A percentile compares a stretch with the other conserved stretches of the same genome.
phyloP scores from a whole-genome alignment of 2,797 vertebrate genomes.

The Diplodus puntazzo region DNA sequence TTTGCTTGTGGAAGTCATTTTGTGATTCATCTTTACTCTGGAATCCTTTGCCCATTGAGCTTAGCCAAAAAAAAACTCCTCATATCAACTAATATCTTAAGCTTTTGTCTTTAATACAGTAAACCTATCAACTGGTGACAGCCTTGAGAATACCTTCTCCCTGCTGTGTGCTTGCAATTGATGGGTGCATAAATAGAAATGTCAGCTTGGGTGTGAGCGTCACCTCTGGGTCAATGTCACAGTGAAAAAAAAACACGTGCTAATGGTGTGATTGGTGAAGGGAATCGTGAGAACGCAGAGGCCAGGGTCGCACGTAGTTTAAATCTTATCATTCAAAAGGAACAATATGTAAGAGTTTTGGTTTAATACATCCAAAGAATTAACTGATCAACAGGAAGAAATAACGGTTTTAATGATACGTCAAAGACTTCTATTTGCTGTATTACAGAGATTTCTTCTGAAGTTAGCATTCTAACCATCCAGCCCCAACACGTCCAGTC shows the following conservation, averaged over 20 bases:
- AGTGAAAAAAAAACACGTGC: slow-evolving; percentile 16
- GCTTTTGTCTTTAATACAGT: not conserved
- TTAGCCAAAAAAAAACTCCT: not conserved
- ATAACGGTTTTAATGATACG: too few relatives aligned
- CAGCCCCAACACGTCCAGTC: too few relatives aligned
- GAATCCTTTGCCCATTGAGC: not conserved
- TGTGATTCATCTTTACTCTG: slow-evolving; percentile 16
- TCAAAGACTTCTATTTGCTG: too few relatives aligned
- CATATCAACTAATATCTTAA: slow-evolving; percentile 28
- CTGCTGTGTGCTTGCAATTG: slow-evolving; percentile 8
- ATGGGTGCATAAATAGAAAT: slow-evolving; percentile 44
- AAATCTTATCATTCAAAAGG: slow-evolving; percentile 47
- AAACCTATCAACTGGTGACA: slow-evolving; percentile 6
- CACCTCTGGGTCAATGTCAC: slow-evolving; percentile 44
- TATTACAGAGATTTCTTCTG: too few relatives aligned
- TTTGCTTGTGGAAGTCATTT: slow-evolving; percentile 14
- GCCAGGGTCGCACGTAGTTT: slow-evolving; percentile 15
- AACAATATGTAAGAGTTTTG: not conserved
- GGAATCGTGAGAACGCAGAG: slow-evolving; percentile 46
- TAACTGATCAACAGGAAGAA: too few relatives aligned
- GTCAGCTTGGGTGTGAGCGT: slow-evolving; percentile 45
- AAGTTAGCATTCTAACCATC: too few relatives aligned
- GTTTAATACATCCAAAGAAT: too few relatives aligned
- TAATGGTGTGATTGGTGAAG: slow-evolving; percentile 33
- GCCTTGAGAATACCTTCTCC: not conserved